These are phyloP conservation scores for Bovichtus variegatus DNA, from an alignment of 2,797 vertebrate species.

Conservation along the genomic window DNA sequence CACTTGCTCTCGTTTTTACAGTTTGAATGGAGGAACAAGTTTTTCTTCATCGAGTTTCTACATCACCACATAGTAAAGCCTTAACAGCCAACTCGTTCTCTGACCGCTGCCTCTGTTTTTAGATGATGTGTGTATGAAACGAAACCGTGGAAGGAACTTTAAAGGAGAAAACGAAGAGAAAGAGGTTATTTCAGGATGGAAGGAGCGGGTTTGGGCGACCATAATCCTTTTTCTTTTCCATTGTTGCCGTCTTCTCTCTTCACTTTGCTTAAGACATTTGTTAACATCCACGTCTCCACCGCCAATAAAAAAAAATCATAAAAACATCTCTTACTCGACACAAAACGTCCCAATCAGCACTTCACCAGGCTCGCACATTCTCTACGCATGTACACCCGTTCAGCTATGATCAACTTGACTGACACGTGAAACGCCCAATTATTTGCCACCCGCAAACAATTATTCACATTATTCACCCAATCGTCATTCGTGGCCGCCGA, in stretches of 20 bases:
- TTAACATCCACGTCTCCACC: background rate
- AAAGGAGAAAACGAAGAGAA: constrained; percentile 28
- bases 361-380: background rate
- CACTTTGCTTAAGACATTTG: background rate
- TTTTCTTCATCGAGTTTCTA: constrained; percentile 27
- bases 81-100: constrained; percentile 17
- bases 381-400: background rate
- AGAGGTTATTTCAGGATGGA: constrained; percentile 25
- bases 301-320: constrained; percentile 4
- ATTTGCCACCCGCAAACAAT: constrained; percentile 67
- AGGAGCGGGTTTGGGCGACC: background rate
- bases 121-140: constrained; percentile 44
- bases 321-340: background rate
- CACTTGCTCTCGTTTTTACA: constrained; percentile 28
- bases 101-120: constrained; percentile 40
- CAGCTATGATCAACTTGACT: constrained; percentile 41
- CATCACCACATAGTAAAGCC: constrained; percentile 34
- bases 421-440: constrained; percentile 51
- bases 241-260: background rate
- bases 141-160: constrained; percentile 16
- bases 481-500: constrained; percentile 55
- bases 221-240: background rate
- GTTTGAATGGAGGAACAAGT: constrained; percentile 12
- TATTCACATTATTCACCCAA: constrained; percentile 75
- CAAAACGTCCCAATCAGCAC: background rate